These are phyloP conservation scores for Grapholita molesta DNA, from an alignment of 1,140 invertebrate species.

Conservation along the genomic window DNA sequence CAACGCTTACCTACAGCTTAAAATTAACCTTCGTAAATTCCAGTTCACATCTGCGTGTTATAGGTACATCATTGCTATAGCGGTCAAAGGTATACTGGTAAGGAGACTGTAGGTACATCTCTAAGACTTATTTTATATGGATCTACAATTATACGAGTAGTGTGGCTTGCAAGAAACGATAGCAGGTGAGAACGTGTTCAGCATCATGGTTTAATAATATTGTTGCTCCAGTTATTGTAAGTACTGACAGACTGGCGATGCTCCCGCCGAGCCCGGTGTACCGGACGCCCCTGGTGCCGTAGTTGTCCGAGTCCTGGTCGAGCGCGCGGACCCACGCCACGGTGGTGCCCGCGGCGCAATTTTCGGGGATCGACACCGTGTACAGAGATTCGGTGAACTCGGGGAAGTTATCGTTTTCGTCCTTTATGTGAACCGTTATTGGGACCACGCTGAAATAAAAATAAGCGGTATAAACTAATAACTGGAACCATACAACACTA, in stretches of 20 bases:
- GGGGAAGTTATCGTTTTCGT: constrained; percentile 97
- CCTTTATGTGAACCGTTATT: constrained; percentile 90
- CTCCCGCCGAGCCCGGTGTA: constrained; percentile 88
- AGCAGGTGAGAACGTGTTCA: no score
- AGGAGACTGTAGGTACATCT: no score
- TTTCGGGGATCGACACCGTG: constrained; percentile 89
- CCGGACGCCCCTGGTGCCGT: constrained; percentile 91
- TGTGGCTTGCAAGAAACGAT: no score
- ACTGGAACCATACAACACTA: no score
- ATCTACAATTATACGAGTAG: no score
- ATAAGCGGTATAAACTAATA: not conserved
- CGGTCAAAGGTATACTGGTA: no score
- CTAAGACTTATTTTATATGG: no score
- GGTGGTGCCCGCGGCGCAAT: constrained; percentile 88
- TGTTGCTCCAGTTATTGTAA: not conserved
- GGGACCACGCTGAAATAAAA: constrained; percentile 83
- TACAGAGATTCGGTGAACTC: constrained; percentile 90
- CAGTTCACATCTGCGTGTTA: no score
- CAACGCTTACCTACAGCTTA: no score
- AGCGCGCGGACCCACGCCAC: constrained; percentile 90
- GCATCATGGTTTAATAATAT: no score
- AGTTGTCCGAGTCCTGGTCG: constrained; percentile 91
- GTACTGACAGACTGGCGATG: constrained; percentile 90
- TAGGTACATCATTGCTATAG: no score
- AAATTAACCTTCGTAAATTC: no score